Percentiles rank a stretch among this genome's conserved stretches.
These are phyloP conservation scores for Acromyrmex charruanus DNA, from an alignment of 1,140 invertebrate species.

Conservation along the genomic window DNA sequence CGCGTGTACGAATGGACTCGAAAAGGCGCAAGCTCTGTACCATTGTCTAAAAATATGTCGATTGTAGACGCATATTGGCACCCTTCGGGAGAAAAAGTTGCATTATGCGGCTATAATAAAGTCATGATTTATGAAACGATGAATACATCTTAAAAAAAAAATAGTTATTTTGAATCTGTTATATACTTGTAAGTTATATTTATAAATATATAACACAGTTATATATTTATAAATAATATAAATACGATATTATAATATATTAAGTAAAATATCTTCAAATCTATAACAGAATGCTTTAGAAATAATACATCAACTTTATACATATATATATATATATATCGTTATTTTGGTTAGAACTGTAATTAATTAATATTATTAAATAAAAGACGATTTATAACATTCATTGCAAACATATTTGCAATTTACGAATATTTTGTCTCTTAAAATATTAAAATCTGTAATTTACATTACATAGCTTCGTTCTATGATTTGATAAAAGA, in stretches of 20 bases:
- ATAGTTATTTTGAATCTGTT: neutral
- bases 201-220: too few species aligned
- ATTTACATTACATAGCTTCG: neutral
- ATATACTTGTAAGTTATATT: neutral
- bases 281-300: neutral
- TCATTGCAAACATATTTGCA: neutral
- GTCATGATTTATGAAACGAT: constrained; percentile 63
- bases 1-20: constrained; percentile 82
- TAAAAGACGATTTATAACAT: neutral
- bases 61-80: constrained; percentile 80
- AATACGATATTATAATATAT: neutral
- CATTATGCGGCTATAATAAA: constrained; percentile 82
- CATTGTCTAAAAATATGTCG: constrained; percentile 78
- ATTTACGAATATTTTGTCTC: neutral
- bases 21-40: constrained; percentile 69
- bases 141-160: constrained; percentile 42
- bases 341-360: neutral
- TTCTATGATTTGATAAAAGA: constrained; percentile 1
- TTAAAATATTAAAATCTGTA: constrained; percentile 12
- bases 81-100: constrained; percentile 74
- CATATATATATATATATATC: too few species aligned
- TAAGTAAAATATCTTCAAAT: neutral
- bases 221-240: neutral
- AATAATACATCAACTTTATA: neutral
- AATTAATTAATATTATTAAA: constrained; percentile 17